phyloP scores from a whole-genome alignment of 2,113 vertebrate species.

The Rafetus swinhoei region DNA sequence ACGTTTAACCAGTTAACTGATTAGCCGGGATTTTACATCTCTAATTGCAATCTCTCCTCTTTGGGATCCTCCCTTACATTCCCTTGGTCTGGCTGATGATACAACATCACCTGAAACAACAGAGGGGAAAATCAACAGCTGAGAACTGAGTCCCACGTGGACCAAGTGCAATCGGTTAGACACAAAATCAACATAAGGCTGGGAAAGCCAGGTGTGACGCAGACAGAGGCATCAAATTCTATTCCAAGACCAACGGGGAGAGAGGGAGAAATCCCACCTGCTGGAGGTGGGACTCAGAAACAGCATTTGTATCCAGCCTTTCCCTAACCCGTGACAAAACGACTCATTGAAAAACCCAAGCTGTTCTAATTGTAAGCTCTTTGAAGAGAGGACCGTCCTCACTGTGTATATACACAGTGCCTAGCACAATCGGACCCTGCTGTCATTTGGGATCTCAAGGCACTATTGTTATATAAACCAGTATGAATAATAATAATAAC shows the following conservation, averaged over 20 bases:
- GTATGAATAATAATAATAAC: neutral
- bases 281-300: neutral
- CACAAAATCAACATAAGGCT: neutral
- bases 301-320: neutral
- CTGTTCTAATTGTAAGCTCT: neutral
- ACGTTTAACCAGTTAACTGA: no score
- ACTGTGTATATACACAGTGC: neutral
- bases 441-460: neutral
- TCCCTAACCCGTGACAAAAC: neutral
- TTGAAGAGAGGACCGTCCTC: neutral
- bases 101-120: constrained; percentile 37
- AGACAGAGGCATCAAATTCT: neutral
- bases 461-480: neutral
- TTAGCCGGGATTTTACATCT: no score
- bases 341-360: neutral
- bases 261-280: neutral
- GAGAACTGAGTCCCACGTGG: neutral
- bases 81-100: constrained; percentile 46
- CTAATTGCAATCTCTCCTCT: neutral
- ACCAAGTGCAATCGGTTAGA: neutral
- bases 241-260: neutral
- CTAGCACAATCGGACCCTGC: neutral
- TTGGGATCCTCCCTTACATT: constrained; percentile 17
- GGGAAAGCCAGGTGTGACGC: neutral
- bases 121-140: neutral